These are phyloP conservation scores for Ypsolopha sequella DNA, from an alignment of 2,888 invertebrate genomes.

Conservation along the genomic window DNA sequence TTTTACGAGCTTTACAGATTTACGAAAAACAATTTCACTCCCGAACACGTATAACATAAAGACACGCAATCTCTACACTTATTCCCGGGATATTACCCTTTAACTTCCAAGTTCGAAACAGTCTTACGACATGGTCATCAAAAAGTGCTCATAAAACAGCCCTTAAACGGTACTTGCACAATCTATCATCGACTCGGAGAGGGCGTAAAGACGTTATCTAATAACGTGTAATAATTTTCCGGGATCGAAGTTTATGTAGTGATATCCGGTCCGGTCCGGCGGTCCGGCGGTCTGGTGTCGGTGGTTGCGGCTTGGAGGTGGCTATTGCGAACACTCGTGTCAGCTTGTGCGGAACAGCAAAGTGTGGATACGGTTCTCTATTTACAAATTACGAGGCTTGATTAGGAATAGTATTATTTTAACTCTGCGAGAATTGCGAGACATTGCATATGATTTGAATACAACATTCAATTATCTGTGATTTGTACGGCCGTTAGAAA, in stretches of 20 bases:
- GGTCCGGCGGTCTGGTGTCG: background rate
- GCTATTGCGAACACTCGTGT: constrained; percentile 4
- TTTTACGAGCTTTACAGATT: too few species aligned
- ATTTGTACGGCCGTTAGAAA: too few species aligned
- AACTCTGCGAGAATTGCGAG: too few species aligned
- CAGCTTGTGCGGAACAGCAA: background rate
- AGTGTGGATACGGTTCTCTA: background rate
- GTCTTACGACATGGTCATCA: background rate
- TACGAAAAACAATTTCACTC: too few species aligned
- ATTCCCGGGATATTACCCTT: too few species aligned
- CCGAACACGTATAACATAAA: too few species aligned
- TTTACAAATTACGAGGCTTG: background rate
- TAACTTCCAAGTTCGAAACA: too few species aligned
- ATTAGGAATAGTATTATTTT: too few species aligned
- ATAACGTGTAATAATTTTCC: constrained; percentile 26
- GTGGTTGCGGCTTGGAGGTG: background rate
- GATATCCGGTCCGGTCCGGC: background rate
- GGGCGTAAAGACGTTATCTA: constrained; percentile 13
- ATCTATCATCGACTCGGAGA: background rate
- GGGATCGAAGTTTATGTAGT: constrained; percentile 42
- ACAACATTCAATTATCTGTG: too few species aligned
- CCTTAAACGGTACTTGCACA: background rate
- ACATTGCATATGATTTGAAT: too few species aligned
- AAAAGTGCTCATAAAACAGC: background rate
- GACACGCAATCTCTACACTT: too few species aligned